These are phyloP conservation scores for Furcifer pardalis DNA, from an alignment of 2,797 vertebrate species.

Conservation along the genomic window DNA sequence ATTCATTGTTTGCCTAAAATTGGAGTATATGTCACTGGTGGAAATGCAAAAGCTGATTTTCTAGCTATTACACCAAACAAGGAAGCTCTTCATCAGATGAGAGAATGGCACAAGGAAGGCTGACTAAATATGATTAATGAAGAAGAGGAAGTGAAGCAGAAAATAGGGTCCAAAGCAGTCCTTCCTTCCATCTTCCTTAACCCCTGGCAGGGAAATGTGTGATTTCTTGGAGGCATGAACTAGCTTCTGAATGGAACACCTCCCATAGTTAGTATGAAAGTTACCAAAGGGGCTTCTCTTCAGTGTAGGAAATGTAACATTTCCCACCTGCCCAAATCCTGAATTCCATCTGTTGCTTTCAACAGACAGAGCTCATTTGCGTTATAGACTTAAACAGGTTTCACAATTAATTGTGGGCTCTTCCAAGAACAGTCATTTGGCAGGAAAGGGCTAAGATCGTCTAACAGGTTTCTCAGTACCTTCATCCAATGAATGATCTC, in stretches of 20 bases:
- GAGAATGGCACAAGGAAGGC: neutral
- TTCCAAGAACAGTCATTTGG: neutral
- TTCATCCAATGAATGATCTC: neutral
- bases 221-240: neutral
- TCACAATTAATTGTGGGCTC: neutral
- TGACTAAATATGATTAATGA: neutral
- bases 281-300: too few relatives aligned
- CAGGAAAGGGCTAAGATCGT: neutral
- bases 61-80: neutral
- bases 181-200: neutral
- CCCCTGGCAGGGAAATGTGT: too few relatives aligned
- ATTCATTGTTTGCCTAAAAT: too few relatives aligned
- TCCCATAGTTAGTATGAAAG: neutral
- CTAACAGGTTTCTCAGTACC: neutral
- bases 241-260: neutral
- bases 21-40: too few relatives aligned
- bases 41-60: neutral
- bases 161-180: rapidly evolving
- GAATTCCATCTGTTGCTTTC: neutral
- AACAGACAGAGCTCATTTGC: neutral
- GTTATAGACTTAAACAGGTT: neutral
- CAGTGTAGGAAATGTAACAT: too few relatives aligned
- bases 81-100: too few relatives aligned
- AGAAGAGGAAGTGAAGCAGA: conserved; percentile 16
- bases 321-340: neutral